Evolutionary conservation across 2,797 vertebrate species (phyloP).

Genomic region (Coracias cyanogaster): DNA sequence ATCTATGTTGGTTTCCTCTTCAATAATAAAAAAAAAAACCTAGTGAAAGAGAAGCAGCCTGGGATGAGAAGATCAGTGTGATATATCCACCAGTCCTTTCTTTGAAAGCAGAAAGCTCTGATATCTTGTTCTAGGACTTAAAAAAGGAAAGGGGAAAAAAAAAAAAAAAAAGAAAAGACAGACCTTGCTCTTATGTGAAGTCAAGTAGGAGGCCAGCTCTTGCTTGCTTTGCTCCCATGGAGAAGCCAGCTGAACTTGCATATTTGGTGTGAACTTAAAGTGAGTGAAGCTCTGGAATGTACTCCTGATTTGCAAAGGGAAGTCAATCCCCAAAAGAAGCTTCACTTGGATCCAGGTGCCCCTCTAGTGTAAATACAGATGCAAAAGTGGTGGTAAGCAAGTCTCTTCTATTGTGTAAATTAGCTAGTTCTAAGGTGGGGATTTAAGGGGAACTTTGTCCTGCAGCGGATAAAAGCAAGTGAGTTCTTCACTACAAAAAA

Average conservation of each 20-base stretch:
- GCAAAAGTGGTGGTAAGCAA: conserved; percentile 35
- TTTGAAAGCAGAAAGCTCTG: conserved; percentile 14
- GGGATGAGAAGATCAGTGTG: not conserved
- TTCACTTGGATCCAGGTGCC: conserved; percentile 48
- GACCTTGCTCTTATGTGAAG: not conserved
- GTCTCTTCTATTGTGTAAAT: conserved; percentile 58
- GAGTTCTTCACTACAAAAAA: conserved; percentile 34
- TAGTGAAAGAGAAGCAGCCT: not conserved
- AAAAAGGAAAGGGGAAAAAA: not conserved
- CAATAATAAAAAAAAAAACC: not conserved
- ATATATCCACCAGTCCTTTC: not conserved
- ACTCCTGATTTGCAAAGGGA: conserved; percentile 24
- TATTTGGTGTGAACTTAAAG: conserved; percentile 43
- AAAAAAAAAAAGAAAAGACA: not conserved
- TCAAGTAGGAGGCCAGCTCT: not conserved
- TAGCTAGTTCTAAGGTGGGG: conserved; percentile 19
- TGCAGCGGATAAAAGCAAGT: conserved; percentile 28
- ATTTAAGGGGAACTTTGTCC: conserved; percentile 63
- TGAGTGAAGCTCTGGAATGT: conserved; percentile 49
- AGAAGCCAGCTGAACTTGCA: not conserved
- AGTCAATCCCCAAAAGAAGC: conserved; percentile 19
- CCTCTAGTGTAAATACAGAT: conserved; percentile 43
- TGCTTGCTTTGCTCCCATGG: conserved; percentile 1
- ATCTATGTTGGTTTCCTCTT: not conserved
- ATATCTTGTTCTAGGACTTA: not conserved